Evolutionary conservation across 2,797 vertebrate species (phyloP), one percentile per base, ranked within the genome.

Genomic region (Odontamblyopus rebecca): DNA sequence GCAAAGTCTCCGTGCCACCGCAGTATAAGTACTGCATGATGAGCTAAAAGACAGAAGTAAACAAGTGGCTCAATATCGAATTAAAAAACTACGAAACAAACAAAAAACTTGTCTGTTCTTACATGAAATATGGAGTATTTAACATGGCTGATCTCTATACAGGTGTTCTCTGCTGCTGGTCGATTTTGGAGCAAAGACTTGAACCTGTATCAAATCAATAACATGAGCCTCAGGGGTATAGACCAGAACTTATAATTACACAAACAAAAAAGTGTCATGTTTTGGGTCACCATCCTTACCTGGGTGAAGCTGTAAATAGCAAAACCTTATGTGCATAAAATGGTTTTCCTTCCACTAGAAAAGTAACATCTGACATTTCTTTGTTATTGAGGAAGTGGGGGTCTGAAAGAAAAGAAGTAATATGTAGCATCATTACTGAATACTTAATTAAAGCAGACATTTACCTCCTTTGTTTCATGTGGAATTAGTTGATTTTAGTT

Each of bases 21-120:
- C 93, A 97, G 88, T 99, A 99, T 73, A 99, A 95, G 84, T 98
- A 99, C 94, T 98, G 97, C 98, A 99, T 99, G 82, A 99, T 96
- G 93, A 98, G 81, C 97, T 98, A 93, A 41, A 95, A 96, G 63
- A 92, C 66, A 94, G 63, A 76, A 12, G 44, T 63, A 80, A 29
- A 65, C 41, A 51, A 27, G 50, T 32, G 30, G 30, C 11, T 15
- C 19, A 41, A 32, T 15, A 16, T 15, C 5, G 26, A 23, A 57
- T 27, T 41, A 13, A 61, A 23, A 18, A 35, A 62, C 26, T n/a
- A 7, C 15, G 5, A 23, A 69, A 0, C 3, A 1, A 26, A 44
- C 3, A 27, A 30, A 2, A 60, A 16, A 30, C 29, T 29, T 9
- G 3, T 6, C 30, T 27, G 5, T 0, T 73, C 88, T 89, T 81